These are phyloP conservation scores for Tachysurus vachellii DNA, from an alignment of 2,113 vertebrate species.

Conservation along the genomic window DNA sequence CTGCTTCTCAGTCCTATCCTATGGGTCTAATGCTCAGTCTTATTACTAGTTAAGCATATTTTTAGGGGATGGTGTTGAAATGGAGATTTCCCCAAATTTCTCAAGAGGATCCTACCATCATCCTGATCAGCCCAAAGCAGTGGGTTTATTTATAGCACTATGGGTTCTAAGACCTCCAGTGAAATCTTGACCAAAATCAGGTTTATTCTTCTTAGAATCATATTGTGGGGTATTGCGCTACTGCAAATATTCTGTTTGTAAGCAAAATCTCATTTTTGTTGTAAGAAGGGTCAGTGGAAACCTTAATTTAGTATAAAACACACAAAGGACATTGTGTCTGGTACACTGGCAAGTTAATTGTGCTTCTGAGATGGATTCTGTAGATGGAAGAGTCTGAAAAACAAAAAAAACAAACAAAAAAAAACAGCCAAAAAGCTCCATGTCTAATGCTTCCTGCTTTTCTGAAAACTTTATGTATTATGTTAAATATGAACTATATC, in stretches of 20 bases:
- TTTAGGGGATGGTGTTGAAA: not conserved
- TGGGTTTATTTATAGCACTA: not conserved
- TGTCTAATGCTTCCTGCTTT: not conserved
- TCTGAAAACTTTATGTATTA: not conserved
- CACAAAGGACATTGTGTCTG: not conserved
- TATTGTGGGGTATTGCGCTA: too few species aligned
- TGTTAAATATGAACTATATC: not conserved
- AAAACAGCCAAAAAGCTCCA: not conserved
- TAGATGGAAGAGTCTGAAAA: not conserved
- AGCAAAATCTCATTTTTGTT: not conserved
- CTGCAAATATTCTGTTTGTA: not conserved
- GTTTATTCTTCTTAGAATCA: not conserved
- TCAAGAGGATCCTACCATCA: not conserved
- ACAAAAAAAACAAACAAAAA: not conserved
- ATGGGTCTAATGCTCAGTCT: not conserved
- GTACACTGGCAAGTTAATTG: not conserved
- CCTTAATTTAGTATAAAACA: not conserved
- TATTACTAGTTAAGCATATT: not conserved
- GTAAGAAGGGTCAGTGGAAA: not conserved
- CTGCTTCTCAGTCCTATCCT: not conserved
- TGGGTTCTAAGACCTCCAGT: not conserved
- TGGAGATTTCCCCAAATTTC: slow-evolving; percentile 1
- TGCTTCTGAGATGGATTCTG: not conserved
- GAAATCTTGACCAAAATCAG: not conserved
- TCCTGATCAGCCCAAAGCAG: not conserved